These are phyloP conservation scores for Microctenopoma steveboyesi DNA, from an alignment of 2,797 vertebrate genomes.

Conservation along the genomic window DNA sequence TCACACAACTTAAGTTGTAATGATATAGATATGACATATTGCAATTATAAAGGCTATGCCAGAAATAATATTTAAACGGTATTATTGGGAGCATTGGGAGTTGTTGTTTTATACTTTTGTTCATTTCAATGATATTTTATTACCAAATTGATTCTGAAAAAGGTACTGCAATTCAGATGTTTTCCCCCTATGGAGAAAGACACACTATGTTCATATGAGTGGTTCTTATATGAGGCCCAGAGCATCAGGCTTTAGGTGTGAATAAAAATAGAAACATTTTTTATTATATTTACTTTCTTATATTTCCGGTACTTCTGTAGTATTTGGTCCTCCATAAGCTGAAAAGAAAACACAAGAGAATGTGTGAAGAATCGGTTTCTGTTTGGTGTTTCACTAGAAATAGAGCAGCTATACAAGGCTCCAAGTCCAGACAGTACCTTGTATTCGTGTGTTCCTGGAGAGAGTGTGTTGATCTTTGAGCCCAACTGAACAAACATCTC, in stretches of 20 bases:
- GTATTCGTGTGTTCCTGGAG: conserved; percentile 86
- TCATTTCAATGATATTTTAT: neutral
- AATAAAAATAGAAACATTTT: neutral
- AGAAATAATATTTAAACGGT: neutral
- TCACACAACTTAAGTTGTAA: neutral
- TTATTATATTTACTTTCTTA: conserved; percentile 83
- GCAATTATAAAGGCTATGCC: neutral
- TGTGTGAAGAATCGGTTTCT: conserved; percentile 34
- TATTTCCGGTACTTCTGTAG: conserved; percentile 88
- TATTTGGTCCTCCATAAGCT: conserved; percentile 89
- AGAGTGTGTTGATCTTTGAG: conserved; percentile 86
- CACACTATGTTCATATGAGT: neutral
- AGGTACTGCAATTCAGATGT: neutral
- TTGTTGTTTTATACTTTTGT: too few species aligned
- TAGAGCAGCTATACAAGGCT: conserved; percentile 6
- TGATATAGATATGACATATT: neutral
- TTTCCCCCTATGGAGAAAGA: too few species aligned
- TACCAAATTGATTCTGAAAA: neutral
- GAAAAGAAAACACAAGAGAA: conserved; percentile 56
- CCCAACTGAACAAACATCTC: conserved; percentile 87
- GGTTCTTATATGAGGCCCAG: neutral
- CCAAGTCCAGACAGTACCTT: conserved; percentile 77
- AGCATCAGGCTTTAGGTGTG: neutral
- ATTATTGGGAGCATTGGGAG: too few species aligned
- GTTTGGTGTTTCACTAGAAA: conserved; percentile 23